Evolutionary conservation across 2,797 vertebrate species (phyloP).

Genomic region (Chelidonichthys spinosus): DNA sequence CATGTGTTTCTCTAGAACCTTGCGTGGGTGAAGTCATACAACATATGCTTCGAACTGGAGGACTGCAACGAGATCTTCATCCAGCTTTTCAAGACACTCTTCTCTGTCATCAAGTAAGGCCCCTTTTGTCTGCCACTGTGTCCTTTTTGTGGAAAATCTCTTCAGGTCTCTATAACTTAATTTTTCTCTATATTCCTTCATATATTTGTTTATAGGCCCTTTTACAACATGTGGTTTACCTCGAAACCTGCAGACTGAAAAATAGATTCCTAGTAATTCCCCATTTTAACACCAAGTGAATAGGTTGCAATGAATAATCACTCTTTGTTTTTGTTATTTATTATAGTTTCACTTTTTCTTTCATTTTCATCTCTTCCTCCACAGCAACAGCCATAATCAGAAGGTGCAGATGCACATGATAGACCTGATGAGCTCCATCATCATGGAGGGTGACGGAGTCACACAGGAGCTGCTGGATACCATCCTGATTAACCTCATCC

Average conservation of each 20-base stretch:
- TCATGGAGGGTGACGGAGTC: slow-evolving; percentile 99
- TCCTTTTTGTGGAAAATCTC: background rate
- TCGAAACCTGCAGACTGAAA: background rate
- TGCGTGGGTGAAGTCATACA: slow-evolving; percentile 99
- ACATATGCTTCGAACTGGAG: slow-evolving; percentile 99
- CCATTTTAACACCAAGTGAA: background rate
- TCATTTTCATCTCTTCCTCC: slow-evolving; percentile 2
- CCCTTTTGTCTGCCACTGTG: background rate
- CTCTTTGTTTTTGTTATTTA: background rate
- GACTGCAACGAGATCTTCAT: slow-evolving; percentile 99
- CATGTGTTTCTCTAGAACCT: slow-evolving; percentile 88
- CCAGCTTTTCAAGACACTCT: slow-evolving; percentile 99
- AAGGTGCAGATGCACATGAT: slow-evolving; percentile 99
- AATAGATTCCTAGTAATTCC: background rate
- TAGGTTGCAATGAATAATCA: background rate
- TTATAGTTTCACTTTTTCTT: background rate
- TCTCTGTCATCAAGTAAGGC: slow-evolving; percentile 97
- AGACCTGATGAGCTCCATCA: slow-evolving; percentile 99
- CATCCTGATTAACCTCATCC: slow-evolving; percentile 99
- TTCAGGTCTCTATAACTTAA: background rate
- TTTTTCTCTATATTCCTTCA: background rate
- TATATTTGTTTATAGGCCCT: background rate
- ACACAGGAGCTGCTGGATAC: slow-evolving; percentile 98
- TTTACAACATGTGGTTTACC: background rate
- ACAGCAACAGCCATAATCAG: slow-evolving; percentile 99